Evolutionary conservation across 2,888 invertebrate species (phyloP).

Genomic region (Drosophila phalerata): DNA sequence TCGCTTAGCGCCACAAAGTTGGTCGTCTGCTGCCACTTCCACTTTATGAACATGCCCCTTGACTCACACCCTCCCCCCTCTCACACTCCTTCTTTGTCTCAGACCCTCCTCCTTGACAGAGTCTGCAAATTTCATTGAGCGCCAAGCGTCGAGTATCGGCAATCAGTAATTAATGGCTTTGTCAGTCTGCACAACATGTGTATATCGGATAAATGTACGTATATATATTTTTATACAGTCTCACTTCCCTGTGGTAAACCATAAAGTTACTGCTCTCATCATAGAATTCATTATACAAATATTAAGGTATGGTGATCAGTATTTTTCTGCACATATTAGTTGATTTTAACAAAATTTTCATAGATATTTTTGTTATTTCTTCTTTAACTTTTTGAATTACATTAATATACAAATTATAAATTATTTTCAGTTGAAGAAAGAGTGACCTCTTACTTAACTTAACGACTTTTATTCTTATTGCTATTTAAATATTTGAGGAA

Average conservation of each 20-base stretch:
- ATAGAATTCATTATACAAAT: no score
- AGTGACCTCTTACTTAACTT: no score
- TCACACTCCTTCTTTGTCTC: not conserved
- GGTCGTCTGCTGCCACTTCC: constrained; percentile 55
- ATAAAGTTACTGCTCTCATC: not conserved
- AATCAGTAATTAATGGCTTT: constrained; percentile 80
- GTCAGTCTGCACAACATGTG: constrained; percentile 60
- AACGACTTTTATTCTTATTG: not conserved
- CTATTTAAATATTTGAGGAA: not conserved
- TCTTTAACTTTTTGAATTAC: no score
- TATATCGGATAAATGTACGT: constrained; percentile 26
- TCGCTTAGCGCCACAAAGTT: constrained; percentile 71
- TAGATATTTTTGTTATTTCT: no score
- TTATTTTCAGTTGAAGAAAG: no score
- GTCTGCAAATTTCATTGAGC: constrained; percentile 68
- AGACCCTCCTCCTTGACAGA: not conserved
- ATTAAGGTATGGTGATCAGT: no score
- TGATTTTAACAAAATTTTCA: no score
- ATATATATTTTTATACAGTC: constrained; percentile 16
- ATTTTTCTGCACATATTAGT: no score
- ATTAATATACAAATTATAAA: no score
- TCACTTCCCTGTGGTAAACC: not conserved
- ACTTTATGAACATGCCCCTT: constrained; percentile 25
- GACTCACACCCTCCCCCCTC: not conserved
- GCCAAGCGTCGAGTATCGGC: constrained; percentile 67